Evolutionary conservation across 2,113 vertebrate species (phyloP).

Genomic region (Nesogale talazaci): DNA sequence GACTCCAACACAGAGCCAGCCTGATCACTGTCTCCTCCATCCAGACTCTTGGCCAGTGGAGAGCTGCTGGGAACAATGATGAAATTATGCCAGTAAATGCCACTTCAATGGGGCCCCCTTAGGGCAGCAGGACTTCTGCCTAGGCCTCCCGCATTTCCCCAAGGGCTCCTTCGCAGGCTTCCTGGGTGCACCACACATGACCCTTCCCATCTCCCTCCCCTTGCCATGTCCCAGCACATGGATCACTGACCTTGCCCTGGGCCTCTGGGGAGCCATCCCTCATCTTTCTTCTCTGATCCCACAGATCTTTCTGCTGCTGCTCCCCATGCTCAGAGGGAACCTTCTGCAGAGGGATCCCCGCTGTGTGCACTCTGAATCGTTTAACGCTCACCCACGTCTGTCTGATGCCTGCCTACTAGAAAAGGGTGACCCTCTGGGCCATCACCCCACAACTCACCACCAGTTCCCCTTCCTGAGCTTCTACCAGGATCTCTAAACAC

Average conservation of each 20-base stretch:
- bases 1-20: accelerated
- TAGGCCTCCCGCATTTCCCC: not conserved
- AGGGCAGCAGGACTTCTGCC: not conserved
- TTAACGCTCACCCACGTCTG: not conserved
- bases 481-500: not conserved
- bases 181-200: too few relatives aligned
- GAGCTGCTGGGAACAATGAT: not conserved
- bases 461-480: not conserved
- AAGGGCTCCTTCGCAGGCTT: not conserved
- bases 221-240: accelerated
- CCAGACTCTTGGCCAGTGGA: accelerated
- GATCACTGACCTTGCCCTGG: accelerated
- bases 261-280: accelerated
- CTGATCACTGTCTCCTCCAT: too few relatives aligned
- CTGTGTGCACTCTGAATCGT: not conserved
- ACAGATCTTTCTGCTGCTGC: too few relatives aligned
- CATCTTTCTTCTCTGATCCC: not conserved
- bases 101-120: not conserved
- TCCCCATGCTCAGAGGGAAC: too few relatives aligned
- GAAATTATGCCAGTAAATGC: accelerated
- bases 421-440: not conserved
- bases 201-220: not conserved
- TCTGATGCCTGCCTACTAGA: not conserved
- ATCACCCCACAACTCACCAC: not conserved
- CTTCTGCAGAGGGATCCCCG: not conserved